phyloP scores from a whole-genome alignment of 2,113 vertebrate species.

The Platysternon megacephalum region DNA sequence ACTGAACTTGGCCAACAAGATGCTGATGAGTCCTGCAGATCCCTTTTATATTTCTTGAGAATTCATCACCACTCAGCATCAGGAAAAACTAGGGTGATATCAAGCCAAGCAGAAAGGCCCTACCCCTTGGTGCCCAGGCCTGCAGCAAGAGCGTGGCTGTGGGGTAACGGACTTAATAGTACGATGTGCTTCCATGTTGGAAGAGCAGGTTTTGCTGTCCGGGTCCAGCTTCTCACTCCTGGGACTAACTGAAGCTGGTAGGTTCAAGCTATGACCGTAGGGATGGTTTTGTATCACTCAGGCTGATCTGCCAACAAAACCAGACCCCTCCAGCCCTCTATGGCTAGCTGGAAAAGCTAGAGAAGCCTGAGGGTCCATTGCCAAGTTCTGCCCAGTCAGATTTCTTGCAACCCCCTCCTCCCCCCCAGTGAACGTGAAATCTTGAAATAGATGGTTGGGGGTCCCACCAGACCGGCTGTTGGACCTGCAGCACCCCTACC shows the following conservation, averaged over 20 bases:
- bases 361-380: background rate
- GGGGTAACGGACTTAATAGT: rapidly evolving
- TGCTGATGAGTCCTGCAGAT: background rate
- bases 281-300: background rate
- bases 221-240: rapidly evolving
- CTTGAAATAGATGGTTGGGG: background rate
- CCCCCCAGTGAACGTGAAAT: background rate
- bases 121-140: background rate
- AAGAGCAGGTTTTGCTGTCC: rapidly evolving
- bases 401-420: background rate
- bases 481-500: background rate
- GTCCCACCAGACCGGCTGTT: background rate
- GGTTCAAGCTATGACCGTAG: background rate
- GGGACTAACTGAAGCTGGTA: background rate
- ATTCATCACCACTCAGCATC: constrained; percentile 11
- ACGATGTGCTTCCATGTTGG: rapidly evolving
- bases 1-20: background rate
- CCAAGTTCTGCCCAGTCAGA: rapidly evolving
- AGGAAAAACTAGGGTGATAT: background rate
- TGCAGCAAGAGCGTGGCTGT: rapidly evolving
- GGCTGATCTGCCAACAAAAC: background rate
- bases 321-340: background rate
- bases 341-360: background rate
- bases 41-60: background rate
- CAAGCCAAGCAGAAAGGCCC: background rate